phyloP scores from a whole-genome alignment of 2,113 vertebrate genomes.

The Lota lota region DNA sequence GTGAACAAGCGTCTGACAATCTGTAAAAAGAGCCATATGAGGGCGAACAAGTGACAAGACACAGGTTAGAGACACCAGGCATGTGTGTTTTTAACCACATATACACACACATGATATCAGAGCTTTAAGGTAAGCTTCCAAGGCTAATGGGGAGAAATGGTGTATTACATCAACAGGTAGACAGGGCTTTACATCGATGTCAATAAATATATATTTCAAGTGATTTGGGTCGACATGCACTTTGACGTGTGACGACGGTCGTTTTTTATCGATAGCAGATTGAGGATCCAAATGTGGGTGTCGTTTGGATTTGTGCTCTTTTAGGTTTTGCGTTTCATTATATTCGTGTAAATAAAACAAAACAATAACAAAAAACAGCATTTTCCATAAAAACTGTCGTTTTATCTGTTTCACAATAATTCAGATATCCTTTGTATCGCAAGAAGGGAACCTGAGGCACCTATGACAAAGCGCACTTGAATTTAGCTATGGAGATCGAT shows the following conservation, averaged over 20 bases:
- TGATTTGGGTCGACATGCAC: constrained; percentile 77
- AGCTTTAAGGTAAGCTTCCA: constrained; percentile 22
- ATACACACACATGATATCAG: constrained; percentile 30
- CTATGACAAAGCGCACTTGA: constrained; percentile 82
- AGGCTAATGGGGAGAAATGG: constrained; percentile 18
- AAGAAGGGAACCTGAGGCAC: constrained; percentile 76
- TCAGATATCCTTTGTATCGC: constrained; percentile 47
- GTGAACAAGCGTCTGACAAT: constrained; percentile 69
- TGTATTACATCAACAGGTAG: constrained; percentile 31
- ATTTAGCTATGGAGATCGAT: constrained; percentile 59
- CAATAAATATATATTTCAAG: constrained; percentile 45
- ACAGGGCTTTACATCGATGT: constrained; percentile 79
- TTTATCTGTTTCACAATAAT: constrained; percentile 63
- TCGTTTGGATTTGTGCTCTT: constrained; percentile 70
- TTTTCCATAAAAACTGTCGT: constrained; percentile 54
- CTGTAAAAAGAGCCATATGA: constrained; percentile 45
- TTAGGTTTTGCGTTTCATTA: constrained; percentile 23
- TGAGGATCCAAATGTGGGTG: constrained; percentile 38
- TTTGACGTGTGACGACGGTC: constrained; percentile 54
- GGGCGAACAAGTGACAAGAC: constrained; percentile 33
- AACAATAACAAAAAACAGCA: neutral
- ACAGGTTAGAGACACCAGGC: constrained; percentile 51
- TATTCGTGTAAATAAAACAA: constrained; percentile 38
- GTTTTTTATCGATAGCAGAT: constrained; percentile 35
- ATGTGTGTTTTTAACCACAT: constrained; percentile 21